Evolutionary conservation across 2,113 vertebrate species (phyloP).

Genomic region (Tylochromis polylepis): DNA sequence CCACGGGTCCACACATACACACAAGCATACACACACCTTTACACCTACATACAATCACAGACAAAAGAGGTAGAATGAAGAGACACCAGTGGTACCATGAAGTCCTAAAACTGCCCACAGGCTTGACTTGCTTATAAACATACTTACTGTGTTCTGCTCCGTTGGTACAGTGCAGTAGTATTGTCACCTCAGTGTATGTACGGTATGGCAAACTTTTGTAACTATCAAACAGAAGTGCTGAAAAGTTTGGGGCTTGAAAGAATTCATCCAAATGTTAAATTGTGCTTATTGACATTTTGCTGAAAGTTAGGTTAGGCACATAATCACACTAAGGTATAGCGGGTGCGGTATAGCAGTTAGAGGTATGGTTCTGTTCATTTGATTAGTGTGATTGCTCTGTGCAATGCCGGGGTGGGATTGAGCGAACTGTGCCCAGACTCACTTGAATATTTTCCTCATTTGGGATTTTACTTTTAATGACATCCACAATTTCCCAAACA

Average conservation of each 20-base stretch:
- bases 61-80: not conserved
- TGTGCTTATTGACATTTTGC: not conserved
- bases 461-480: not conserved
- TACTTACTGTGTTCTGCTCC: not conserved
- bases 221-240: not conserved
- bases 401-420: not conserved
- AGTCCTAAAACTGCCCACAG: not conserved
- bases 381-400: not conserved
- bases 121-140: not conserved
- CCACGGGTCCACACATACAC: constrained; percentile 42
- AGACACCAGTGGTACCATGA: not conserved
- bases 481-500: not conserved
- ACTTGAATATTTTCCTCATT: not conserved
- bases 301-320: not conserved
- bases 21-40: not conserved
- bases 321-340: not conserved
- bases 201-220: not conserved
- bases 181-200: not conserved
- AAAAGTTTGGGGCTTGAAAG: not conserved
- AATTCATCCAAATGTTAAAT: not conserved
- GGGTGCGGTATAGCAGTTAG: not conserved
- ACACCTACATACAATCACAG: constrained; percentile 16
- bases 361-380: not conserved
- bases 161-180: not conserved
- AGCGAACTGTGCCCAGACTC: not conserved